Evolutionary conservation across 2,888 invertebrate genomes (phyloP).

Genomic region (Morpho helenor): DNA sequence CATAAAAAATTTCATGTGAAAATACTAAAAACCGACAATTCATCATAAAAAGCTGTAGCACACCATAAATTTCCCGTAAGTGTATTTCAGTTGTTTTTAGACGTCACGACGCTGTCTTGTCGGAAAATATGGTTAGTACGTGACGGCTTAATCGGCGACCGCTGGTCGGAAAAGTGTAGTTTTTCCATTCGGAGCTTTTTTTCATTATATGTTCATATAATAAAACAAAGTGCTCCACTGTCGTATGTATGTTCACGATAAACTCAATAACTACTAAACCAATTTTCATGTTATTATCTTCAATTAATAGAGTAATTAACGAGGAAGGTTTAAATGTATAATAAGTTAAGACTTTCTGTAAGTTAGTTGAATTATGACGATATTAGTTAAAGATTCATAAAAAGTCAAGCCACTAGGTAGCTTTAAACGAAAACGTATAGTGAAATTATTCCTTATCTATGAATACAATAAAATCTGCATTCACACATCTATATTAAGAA

Average conservation of each 20-base stretch:
- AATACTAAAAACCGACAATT: too few species aligned
- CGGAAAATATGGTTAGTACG: slow-evolving; percentile 51
- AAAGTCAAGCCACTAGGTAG: too few species aligned
- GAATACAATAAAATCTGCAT: too few species aligned
- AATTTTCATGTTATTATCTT: neutral
- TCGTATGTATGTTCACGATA: neutral
- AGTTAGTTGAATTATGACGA: too few species aligned
- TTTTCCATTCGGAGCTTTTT: neutral
- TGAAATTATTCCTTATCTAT: too few species aligned
- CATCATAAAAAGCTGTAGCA: neutral
- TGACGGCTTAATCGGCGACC: slow-evolving; percentile 42
- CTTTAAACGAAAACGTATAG: too few species aligned
- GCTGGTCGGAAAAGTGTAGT: neutral
- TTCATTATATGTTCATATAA: neutral
- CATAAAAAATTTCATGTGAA: too few species aligned
- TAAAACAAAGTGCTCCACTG: neutral
- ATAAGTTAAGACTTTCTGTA: too few species aligned
- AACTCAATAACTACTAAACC: neutral
- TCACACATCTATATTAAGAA: too few species aligned
- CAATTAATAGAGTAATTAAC: too few species aligned
- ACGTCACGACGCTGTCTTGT: slow-evolving; percentile 23
- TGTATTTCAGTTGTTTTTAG: slow-evolving; percentile 37
- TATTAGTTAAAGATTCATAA: too few species aligned
- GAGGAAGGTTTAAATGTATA: too few species aligned
- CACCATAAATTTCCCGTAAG: slow-evolving; percentile 18